These are phyloP conservation scores for Sebastes hopkinsi DNA, from an alignment of 2,797 vertebrate species.

Conservation along the genomic window DNA sequence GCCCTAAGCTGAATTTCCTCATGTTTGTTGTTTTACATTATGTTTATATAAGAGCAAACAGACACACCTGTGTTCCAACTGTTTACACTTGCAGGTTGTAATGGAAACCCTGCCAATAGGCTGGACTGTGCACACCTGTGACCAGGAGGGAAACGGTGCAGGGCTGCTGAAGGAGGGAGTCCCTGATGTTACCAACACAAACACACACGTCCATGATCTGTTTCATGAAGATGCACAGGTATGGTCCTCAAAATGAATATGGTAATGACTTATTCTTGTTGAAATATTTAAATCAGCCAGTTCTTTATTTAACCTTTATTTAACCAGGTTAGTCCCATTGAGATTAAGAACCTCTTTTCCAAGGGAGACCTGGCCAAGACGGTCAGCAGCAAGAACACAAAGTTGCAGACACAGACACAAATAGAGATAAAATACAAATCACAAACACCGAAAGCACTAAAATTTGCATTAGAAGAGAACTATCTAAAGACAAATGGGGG, in stretches of 20 bases:
- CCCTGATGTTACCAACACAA: constrained; percentile 7
- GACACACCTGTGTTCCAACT: neutral
- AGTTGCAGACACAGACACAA: too few species aligned
- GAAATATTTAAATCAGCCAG: neutral
- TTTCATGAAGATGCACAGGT: constrained; percentile 97
- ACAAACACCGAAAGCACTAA: too few species aligned
- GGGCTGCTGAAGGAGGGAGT: neutral
- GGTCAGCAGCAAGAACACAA: too few species aligned
- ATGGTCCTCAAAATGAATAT: neutral
- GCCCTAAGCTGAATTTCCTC: too few species aligned
- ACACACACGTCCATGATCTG: constrained; percentile 85
- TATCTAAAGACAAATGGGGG: too few species aligned
- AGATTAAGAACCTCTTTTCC: too few species aligned
- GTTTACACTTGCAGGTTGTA: constrained; percentile 13
- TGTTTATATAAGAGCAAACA: neutral
- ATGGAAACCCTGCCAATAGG: constrained; percentile 58
- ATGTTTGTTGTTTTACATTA: neutral
- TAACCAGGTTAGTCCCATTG: too few species aligned
- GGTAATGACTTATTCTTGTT: neutral
- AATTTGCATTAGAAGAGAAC: too few species aligned
- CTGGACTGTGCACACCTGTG: constrained; percentile 43
- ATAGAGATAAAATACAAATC: too few species aligned
- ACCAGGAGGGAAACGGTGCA: constrained; percentile 26
- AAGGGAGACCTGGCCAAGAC: too few species aligned
- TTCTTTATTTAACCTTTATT: neutral